Base-by-base conservation (phyloP, 2,797 vertebrate species). In the Scolopax rusticola region DNA sequence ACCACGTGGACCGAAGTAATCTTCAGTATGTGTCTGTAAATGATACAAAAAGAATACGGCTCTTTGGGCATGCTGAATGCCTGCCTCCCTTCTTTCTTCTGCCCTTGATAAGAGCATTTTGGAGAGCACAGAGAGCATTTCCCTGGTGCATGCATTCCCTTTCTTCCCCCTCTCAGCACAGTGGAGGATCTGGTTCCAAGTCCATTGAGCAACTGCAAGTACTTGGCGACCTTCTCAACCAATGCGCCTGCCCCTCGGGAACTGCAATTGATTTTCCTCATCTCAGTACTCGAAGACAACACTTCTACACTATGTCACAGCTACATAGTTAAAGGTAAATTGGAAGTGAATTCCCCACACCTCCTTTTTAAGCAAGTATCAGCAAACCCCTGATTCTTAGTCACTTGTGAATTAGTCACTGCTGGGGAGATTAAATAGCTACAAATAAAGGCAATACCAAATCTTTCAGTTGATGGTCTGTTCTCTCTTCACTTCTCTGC, bases 171-270 rank as follows among this genome's bases (percentile, higher is more conserved):
- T 71, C 63, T 21, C 12, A 30, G 12, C 20, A 2, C 5, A 15
- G 17, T 16, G 28, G n/a, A 17, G 67, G 32, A 87, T 95, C 65
- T 81, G 41, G 56, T 84, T 94, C 95, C 67, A 84, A 92, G 80
- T 27, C 82, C 54, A 5, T 3, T 2, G 30, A 96, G 81, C 84
- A 89, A 89, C 80, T n/a, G 38, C 73, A 79, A 83, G 88, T 78
- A 43, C 87, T 97, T 92, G 77, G 68, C 93, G 93, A 96, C 93
- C 88, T 97, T 95, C 95, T 92, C 70, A 56, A 78, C 75, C 50
- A 82, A 78, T 63, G 48, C 32, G 6, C 70, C 87, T 77, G 73
- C 59, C 93, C 88, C 87, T 61, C 8, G 40, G 91, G 96, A 95
- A 70, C 25, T 74, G 80, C 67, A 90, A 90, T 93, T 77, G 91